These are phyloP conservation scores for Cyphomyrus plagiostoma DNA, from an alignment of 2,113 vertebrate genomes.

Conservation along the genomic window DNA sequence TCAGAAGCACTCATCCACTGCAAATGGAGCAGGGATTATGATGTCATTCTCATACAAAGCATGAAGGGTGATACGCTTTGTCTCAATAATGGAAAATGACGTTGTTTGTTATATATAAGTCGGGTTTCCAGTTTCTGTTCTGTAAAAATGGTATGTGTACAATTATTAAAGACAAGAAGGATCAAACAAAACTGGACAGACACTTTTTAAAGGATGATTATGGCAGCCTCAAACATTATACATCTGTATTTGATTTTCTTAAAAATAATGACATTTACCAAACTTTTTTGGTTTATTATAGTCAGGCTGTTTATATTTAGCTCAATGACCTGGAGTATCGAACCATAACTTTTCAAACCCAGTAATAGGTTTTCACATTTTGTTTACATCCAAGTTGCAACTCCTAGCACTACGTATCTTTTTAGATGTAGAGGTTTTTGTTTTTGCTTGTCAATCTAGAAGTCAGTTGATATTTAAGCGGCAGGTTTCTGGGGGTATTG, in stretches of 20 bases:
- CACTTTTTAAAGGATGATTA: not conserved
- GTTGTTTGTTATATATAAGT: not conserved
- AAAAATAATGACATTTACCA: not conserved
- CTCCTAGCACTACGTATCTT: not conserved
- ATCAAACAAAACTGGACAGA: not conserved
- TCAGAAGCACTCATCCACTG: conserved; percentile 7
- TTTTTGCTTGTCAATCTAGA: not conserved
- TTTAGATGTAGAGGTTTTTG: not conserved
- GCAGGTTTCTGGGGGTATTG: not conserved
- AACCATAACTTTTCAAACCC: not conserved
- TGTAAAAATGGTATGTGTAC: not conserved
- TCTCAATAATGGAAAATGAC: not conserved
- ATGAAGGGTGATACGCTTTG: not conserved
- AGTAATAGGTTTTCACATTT: not conserved
- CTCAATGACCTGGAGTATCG: not conserved
- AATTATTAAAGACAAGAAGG: not conserved
- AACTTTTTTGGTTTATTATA: not conserved
- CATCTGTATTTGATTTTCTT: not conserved
- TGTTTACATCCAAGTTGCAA: not conserved
- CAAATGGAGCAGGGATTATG: not conserved
- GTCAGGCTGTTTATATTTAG: not conserved
- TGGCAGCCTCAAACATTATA: not conserved
- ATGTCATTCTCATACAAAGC: not conserved
- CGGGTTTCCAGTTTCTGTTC: not conserved
- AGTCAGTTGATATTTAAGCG: not conserved